Conservation (phyloP, 1,140 invertebrate genomes). For the Goniozus legneri region DNA sequence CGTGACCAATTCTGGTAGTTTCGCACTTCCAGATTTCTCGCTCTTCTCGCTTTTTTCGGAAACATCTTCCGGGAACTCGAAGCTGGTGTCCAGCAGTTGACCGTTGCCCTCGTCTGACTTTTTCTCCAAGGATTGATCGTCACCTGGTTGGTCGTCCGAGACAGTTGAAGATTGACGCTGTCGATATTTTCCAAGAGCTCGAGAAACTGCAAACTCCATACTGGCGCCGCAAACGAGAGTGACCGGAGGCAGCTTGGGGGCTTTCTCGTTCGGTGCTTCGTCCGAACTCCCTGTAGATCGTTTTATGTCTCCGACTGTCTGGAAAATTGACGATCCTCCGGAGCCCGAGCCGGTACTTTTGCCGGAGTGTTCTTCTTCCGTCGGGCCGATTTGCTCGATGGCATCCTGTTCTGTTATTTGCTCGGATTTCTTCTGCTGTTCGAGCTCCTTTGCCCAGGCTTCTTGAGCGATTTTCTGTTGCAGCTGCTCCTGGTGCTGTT, state of each 20-base stretch:
- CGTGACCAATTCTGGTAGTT: conserved; percentile 45
- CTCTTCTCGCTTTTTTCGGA: conserved; percentile 43
- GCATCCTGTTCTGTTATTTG: conserved; percentile 46
- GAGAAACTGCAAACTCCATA: conserved; percentile 80
- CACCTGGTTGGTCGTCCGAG: conserved; percentile 61
- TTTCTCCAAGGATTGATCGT: conserved; percentile 52
- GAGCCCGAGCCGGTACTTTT: conserved; percentile 59
- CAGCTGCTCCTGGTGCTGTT: conserved; percentile 42
- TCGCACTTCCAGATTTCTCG: conserved; percentile 40
- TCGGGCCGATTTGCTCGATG: conserved; percentile 50
- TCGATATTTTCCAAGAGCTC: conserved; percentile 77
- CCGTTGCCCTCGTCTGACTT: conserved; percentile 33
- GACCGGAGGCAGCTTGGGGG: conserved; percentile 57
- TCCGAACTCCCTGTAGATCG: conserved; percentile 53
- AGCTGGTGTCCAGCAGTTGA: conserved; percentile 34
- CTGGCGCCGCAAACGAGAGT: conserved; percentile 60
- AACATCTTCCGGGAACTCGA: conserved; percentile 39
- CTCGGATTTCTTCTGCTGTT: conserved; percentile 29
- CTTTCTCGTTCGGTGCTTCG: conserved; percentile 54
- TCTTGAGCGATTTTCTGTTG: conserved; percentile 42
- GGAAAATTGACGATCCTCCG: conserved; percentile 65
- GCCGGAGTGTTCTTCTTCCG: conserved; percentile 60
- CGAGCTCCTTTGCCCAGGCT: conserved; percentile 36
- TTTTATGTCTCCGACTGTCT: conserved; percentile 71
- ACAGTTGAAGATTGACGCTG: conserved; percentile 69